Evolutionary conservation across 1,140 invertebrate species (phyloP).

Genomic region (Agrypnia vestita): DNA sequence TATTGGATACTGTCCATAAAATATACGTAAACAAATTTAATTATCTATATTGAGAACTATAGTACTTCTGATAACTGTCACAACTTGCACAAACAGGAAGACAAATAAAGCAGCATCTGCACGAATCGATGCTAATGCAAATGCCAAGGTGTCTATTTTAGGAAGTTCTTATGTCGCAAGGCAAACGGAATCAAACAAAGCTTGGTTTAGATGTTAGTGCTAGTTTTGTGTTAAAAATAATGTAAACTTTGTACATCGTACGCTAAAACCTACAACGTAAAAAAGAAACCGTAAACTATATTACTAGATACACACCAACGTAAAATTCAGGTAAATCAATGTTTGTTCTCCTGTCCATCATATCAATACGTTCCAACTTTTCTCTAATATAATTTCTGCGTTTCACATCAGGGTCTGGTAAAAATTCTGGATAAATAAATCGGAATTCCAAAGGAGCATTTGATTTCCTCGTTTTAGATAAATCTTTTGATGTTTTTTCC

Average conservation of each 20-base stretch:
- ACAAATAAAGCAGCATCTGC: constrained; percentile 32
- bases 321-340: constrained; percentile 98
- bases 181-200: not conserved
- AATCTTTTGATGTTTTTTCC: constrained; percentile 55
- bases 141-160: constrained; percentile 47
- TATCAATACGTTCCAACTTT: constrained; percentile 93
- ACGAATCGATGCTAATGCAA: constrained; percentile 40
- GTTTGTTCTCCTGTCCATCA: constrained; percentile 87
- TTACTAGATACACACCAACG: constrained; percentile 81
- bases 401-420: constrained; percentile 88
- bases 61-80: constrained; percentile 18
- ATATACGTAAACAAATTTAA: constrained; percentile 10
- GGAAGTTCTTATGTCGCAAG: constrained; percentile 26
- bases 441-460: constrained; percentile 73
- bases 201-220: not conserved
- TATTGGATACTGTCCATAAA: not conserved
- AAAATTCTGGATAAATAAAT: constrained; percentile 94
- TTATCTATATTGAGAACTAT: constrained; percentile 8
- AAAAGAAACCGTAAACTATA: no score
- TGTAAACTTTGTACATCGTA: not conserved
- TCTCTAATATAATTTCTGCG: constrained; percentile 88
- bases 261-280: no score
- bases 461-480: constrained; percentile 36
- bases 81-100: not conserved
- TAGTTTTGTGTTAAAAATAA: not conserved